These are phyloP conservation scores for Etheostoma perlongum DNA, from an alignment of 2,797 vertebrate genomes.

Conservation along the genomic window DNA sequence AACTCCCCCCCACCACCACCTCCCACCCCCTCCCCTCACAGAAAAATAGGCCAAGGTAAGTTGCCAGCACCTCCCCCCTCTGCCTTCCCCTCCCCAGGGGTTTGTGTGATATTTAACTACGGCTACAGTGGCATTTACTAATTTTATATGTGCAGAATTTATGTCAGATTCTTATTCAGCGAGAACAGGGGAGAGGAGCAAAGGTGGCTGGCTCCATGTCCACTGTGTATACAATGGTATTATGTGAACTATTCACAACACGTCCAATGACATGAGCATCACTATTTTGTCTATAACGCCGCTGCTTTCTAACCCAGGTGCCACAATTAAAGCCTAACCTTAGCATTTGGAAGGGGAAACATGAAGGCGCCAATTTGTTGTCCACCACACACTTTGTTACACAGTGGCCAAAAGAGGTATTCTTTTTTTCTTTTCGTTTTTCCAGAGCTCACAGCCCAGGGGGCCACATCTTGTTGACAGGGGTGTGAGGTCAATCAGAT, in stretches of 20 bases:
- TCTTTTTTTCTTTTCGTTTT: background rate
- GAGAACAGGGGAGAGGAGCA: conserved; percentile 85
- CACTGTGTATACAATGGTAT: conserved; percentile 89
- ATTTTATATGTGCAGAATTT: conserved; percentile 92
- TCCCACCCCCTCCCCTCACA: conserved; percentile 7
- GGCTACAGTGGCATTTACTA: conserved; percentile 92
- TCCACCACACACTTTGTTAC: conserved; percentile 60
- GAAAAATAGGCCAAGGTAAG: conserved; percentile 87
- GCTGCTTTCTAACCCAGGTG: conserved; percentile 76
- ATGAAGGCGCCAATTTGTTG: conserved; percentile 84
- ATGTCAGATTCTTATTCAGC: conserved; percentile 90
- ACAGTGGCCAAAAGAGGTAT: conserved; percentile 54
- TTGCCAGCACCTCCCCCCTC: conserved; percentile 61
- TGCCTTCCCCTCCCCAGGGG: conserved; percentile 69
- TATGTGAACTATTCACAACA: conserved; percentile 91
- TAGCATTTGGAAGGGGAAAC: conserved; percentile 83
- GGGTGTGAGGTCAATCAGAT: conserved; percentile 69
- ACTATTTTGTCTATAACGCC: conserved; percentile 86
- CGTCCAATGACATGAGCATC: conserved; percentile 83
- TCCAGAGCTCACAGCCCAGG: conserved; percentile 37
- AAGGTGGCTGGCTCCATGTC: conserved; percentile 87
- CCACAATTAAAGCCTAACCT: conserved; percentile 89
- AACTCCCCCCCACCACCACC: conserved; percentile 20
- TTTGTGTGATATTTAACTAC: conserved; percentile 91
- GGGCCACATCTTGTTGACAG: conserved; percentile 76